Conservation (phyloP, 2,888 invertebrate genomes). For the Drosophila suboccidentalis region DNA sequence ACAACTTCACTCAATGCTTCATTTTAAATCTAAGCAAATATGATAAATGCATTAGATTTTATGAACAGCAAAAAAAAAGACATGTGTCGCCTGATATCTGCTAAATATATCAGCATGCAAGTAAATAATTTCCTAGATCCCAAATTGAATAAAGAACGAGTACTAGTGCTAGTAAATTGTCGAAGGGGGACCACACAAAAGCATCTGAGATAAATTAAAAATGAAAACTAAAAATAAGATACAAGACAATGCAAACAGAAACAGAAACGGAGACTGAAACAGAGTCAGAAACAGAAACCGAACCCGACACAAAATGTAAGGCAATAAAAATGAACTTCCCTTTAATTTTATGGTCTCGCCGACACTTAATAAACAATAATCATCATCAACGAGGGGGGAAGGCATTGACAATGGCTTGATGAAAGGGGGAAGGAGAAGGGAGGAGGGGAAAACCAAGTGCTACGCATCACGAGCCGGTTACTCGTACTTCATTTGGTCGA, state of each 20-base stretch:
- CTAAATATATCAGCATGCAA: constrained; percentile 15
- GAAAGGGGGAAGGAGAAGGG: neutral
- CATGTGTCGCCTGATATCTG: constrained; percentile 18
- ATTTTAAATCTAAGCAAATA: neutral
- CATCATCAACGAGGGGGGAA: constrained; percentile 34
- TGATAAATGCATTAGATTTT: neutral
- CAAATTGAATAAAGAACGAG: constrained; percentile 7
- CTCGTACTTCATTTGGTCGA: constrained; percentile 31
- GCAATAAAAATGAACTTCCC: constrained; percentile 76
- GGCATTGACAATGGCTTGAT: constrained; percentile 18
- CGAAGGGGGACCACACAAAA: constrained; percentile 64
- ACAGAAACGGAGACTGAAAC: constrained; percentile 28
- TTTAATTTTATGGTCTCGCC: constrained; percentile 81
- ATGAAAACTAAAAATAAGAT: constrained; percentile 18
- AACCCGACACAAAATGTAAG: constrained; percentile 60
- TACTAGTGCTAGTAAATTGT: constrained; percentile 25
- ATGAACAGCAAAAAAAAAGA: constrained; percentile 20
- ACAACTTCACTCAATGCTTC: too few species aligned
- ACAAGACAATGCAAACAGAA: constrained; percentile 24
- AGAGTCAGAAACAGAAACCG: constrained; percentile 13
- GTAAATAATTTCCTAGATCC: constrained; percentile 16
- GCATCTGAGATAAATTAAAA: constrained; percentile 42
- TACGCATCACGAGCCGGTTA: constrained; percentile 49
- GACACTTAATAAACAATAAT: constrained; percentile 83
- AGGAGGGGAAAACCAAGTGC: constrained; percentile 43